These are phyloP conservation scores for Novumbra hubbsi DNA, from an alignment of 2,797 vertebrate genomes.

Conservation along the genomic window DNA sequence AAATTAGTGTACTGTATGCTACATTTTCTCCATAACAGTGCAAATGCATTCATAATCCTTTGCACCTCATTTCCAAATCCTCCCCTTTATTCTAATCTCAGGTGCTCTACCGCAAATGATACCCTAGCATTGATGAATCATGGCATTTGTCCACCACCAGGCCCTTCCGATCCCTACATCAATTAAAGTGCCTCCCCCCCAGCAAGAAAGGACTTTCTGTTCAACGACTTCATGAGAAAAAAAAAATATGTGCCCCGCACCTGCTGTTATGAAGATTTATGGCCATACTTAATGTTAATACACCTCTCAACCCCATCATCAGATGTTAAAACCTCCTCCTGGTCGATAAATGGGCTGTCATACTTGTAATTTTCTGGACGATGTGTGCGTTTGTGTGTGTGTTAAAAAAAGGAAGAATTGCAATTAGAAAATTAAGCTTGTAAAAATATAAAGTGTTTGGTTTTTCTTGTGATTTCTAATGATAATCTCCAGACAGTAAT, in stretches of 20 bases:
- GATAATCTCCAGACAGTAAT: background rate
- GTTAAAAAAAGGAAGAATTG: constrained; percentile 9
- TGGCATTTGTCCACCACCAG: constrained; percentile 40
- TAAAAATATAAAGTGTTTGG: too few species aligned
- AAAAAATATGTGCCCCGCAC: constrained; percentile 60
- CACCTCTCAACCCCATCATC: constrained; percentile 36
- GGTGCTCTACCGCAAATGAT: constrained; percentile 57
- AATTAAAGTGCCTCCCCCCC: constrained; percentile 62
- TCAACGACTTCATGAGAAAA: constrained; percentile 64
- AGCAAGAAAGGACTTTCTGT: constrained; percentile 53
- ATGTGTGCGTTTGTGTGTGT: background rate
- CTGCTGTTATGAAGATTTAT: constrained; percentile 72
- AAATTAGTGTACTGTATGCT: background rate
- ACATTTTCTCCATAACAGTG: constrained; percentile 4
- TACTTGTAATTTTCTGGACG: constrained; percentile 33
- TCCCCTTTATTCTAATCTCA: constrained; percentile 53
- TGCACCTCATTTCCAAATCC: constrained; percentile 20
- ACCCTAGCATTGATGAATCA: constrained; percentile 65
- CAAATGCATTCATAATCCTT: constrained; percentile 8
- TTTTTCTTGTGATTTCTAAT: background rate
- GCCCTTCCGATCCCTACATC: constrained; percentile 55
- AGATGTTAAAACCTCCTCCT: constrained; percentile 33
- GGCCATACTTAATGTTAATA: constrained; percentile 59
- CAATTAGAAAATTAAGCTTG: constrained; percentile 19
- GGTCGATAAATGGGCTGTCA: constrained; percentile 43